These are phyloP conservation scores for Pogonophryne albipinna DNA, from an alignment of 2,797 vertebrate genomes.

Conservation along the genomic window DNA sequence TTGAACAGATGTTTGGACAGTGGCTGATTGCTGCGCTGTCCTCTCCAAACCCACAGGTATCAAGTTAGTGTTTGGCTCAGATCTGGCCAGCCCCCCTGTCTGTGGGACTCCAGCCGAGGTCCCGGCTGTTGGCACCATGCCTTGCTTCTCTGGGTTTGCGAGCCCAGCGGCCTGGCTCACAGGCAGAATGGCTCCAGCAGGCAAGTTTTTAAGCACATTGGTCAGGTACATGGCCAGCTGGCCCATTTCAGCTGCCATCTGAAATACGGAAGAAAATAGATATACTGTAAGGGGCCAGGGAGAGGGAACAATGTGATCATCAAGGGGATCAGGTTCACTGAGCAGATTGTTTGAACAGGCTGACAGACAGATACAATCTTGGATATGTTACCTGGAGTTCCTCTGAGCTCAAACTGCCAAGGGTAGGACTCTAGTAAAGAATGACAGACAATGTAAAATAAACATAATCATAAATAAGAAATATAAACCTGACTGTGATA, in stretches of 20 bases:
- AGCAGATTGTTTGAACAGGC: slow-evolving; percentile 54
- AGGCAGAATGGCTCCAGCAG: slow-evolving; percentile 34
- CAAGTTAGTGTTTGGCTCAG: slow-evolving; percentile 21
- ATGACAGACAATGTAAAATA: slow-evolving; percentile 33
- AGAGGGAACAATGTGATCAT: slow-evolving; percentile 1
- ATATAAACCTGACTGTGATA: background rate
- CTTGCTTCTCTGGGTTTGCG: slow-evolving; percentile 31
- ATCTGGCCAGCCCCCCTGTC: slow-evolving; percentile 6
- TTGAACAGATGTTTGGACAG: slow-evolving; percentile 26
- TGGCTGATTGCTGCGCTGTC: slow-evolving; percentile 3
- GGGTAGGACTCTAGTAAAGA: slow-evolving; percentile 55
- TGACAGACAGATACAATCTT: slow-evolving; percentile 49
- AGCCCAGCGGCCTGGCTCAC: slow-evolving; percentile 45
- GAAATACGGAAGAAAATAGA: slow-evolving; percentile 34
- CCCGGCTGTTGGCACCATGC: background rate
- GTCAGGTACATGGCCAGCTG: slow-evolving; percentile 64
- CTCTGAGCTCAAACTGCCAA: slow-evolving; percentile 78
- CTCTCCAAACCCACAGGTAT: slow-evolving; percentile 35
- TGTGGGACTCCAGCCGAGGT: slow-evolving; percentile 23
- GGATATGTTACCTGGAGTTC: slow-evolving; percentile 74
- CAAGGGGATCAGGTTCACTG: slow-evolving; percentile 62
- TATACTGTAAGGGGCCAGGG: slow-evolving; percentile 14
- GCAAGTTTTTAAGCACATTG: slow-evolving; percentile 47
- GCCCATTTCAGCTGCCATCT: slow-evolving; percentile 65
- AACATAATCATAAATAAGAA: slow-evolving; percentile 16